Base-by-base conservation (phyloP, 1,140 invertebrate species). In the Papilio xuthus region DNA sequence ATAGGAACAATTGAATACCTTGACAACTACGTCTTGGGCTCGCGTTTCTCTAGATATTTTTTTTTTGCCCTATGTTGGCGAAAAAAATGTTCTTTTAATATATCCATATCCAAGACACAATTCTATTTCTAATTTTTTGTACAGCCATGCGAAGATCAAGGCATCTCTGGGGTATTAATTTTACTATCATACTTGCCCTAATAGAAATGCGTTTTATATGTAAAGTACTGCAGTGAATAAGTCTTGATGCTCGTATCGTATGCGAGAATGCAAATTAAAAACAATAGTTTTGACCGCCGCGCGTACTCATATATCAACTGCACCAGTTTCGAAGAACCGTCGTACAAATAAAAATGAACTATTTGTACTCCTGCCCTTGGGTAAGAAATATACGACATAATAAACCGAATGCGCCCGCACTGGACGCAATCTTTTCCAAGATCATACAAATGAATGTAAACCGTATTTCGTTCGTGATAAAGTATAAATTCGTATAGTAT, bases 351-450 rank as follows among this genome's bases (percentile, higher is more conserved):
- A 89, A 85, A 88, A 88, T 80, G 79, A 84, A 87, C 84, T 85
- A 82, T 86, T 85, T 79, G 88, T 92, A 92, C 90, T 90, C 88
- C 89, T 91, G 91, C 88, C 90, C 91, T 93, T 93, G 90, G 85
- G 84, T 86, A 82, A 83, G 81, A 91, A 92, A 89, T 88, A 87
- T 90, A 91, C 88, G 85, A 83, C 88, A 90, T 92, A 90, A 91
- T 88, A 87, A 87, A 89, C 87, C 80, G 84, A 82, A 87, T 86
- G 84, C 87, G 87, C 85, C 81, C 84, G 82, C 86, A 85, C 86
- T 87, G 84, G 85, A 86, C 87, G 89, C 86, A 87, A 85, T 88
- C 80, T 85, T 82, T 80, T 67, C 79, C 78, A 78, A 78, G 26
- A 15, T 8, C 50, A 13, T 76, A 2, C 78, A 69, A 50, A 23